These are phyloP conservation scores for Eumaeus atala DNA, from an alignment of 1,140 invertebrate species.

Conservation along the genomic window DNA sequence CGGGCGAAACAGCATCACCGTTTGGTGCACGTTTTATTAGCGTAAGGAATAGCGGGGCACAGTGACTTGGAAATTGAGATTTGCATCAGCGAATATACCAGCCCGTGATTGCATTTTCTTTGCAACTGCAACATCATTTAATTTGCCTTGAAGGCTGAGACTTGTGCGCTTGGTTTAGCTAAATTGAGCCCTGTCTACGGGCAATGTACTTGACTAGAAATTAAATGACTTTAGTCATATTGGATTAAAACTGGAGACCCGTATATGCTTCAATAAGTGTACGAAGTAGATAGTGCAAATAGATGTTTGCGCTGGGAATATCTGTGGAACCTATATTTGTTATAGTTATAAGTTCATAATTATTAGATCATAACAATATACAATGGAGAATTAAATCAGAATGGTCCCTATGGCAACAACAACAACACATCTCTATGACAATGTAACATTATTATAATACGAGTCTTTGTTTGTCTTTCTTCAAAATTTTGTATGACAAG, in stretches of 20 bases:
- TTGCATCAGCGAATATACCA: slow-evolving; percentile 59
- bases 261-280: neutral
- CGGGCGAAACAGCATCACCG: slow-evolving; percentile 65
- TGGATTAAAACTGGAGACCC: slow-evolving; percentile 18
- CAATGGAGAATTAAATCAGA: too few relatives aligned
- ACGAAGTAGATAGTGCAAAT: neutral
- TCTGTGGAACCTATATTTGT: too few relatives aligned
- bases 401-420: too few relatives aligned
- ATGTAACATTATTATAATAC: too few relatives aligned
- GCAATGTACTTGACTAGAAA: slow-evolving; percentile 26
- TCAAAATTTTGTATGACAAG: too few relatives aligned
- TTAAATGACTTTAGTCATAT: slow-evolving; percentile 27
- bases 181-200: slow-evolving; percentile 39
- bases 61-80: slow-evolving; percentile 67
- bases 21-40: slow-evolving; percentile 72
- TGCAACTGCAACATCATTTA: slow-evolving; percentile 66
- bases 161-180: slow-evolving; percentile 37
- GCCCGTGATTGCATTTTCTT: slow-evolving; percentile 71
- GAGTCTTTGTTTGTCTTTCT: too few relatives aligned
- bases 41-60: slow-evolving; percentile 70
- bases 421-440: too few relatives aligned
- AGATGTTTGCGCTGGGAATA: too few relatives aligned
- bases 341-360: too few relatives aligned
- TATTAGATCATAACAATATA: too few relatives aligned
- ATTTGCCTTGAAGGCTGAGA: slow-evolving; percentile 49